phyloP scores from a whole-genome alignment of 2,888 invertebrate genomes.

The Flexamia atlantica region DNA sequence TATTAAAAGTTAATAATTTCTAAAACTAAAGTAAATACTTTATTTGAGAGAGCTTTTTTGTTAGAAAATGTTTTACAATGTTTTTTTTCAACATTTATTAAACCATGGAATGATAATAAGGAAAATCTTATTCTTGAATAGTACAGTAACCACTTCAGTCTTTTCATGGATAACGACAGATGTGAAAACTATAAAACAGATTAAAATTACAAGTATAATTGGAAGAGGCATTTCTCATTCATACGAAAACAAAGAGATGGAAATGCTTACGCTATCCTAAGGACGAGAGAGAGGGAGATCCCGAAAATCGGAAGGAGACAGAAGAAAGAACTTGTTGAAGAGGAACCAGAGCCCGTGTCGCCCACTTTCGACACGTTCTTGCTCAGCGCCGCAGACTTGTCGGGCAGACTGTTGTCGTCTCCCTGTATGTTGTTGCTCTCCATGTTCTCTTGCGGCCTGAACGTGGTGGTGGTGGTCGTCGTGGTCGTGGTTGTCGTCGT shows the following conservation, averaged over 20 bases:
- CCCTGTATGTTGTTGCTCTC: slow-evolving; percentile 33
- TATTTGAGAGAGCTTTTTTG: no score
- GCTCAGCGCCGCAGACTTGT: slow-evolving; percentile 9
- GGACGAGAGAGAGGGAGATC: neutral
- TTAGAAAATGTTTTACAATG: no score
- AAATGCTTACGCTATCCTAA: slow-evolving; percentile 38
- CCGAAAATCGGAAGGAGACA: neutral
- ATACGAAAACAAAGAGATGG: neutral
- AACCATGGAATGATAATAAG: no score
- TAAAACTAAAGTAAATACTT: no score
- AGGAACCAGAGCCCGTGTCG: neutral
- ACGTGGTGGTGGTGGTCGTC: slow-evolving; percentile 74
- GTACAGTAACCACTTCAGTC: no score
- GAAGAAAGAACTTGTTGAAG: neutral
- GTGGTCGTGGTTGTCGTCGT: slow-evolving; percentile 76
- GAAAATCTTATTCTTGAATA: no score
- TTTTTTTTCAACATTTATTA: no score
- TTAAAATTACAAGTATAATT: no score
- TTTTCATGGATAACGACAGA: no score
- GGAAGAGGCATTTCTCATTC: neutral
- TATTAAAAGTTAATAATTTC: neutral
- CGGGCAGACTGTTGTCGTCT: slow-evolving; percentile 15
- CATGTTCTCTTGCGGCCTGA: slow-evolving; percentile 67
- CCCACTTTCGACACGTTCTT: slow-evolving; percentile 26
- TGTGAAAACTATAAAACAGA: no score